Conservation (phyloP, 2,888 invertebrate species). For the Phyllotreta cruciferae region DNA sequence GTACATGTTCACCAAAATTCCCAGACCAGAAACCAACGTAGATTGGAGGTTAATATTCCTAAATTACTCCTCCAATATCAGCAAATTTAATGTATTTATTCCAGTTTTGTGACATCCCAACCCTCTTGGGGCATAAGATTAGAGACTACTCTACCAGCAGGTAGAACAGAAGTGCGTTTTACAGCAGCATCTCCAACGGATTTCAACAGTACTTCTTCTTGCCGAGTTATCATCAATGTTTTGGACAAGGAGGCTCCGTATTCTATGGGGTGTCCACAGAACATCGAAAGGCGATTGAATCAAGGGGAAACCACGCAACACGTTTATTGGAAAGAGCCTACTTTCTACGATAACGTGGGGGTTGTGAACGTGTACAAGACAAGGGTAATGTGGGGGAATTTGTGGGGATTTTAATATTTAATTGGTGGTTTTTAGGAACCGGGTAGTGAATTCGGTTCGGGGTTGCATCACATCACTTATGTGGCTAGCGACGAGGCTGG, state of each 20-base stretch:
- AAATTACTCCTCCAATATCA: conserved; percentile 1
- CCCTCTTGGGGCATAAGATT: conserved; percentile 70
- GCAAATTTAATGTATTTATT: conserved; percentile 34
- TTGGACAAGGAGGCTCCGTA: conserved; percentile 66
- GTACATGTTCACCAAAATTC: conserved; percentile 62
- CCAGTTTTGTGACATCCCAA: conserved; percentile 65
- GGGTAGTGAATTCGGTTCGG: conserved; percentile 67
- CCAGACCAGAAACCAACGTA: conserved; percentile 69
- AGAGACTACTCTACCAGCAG: conserved; percentile 66
- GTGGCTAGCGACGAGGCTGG: conserved; percentile 71
- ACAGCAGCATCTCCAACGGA: conserved; percentile 64
- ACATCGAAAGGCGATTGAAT: conserved; percentile 66
- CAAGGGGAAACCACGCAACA: conserved; percentile 64
- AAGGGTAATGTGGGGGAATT: conserved; percentile 57
- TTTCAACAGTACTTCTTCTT: conserved; percentile 63
- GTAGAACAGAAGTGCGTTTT: conserved; percentile 67
- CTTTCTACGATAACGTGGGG: conserved; percentile 66
- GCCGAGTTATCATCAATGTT: conserved; percentile 68
- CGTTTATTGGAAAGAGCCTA: conserved; percentile 72
- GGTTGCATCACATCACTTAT: conserved; percentile 69
- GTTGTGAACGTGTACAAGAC: conserved; percentile 67
- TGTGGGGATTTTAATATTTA: conserved; percentile 14
- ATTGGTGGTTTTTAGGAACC: conserved; percentile 61
- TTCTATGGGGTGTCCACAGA: conserved; percentile 67
- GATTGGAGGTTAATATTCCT: conserved; percentile 61